phyloP scores from a whole-genome alignment of 2,888 invertebrate species.

The Apamea anceps region DNA sequence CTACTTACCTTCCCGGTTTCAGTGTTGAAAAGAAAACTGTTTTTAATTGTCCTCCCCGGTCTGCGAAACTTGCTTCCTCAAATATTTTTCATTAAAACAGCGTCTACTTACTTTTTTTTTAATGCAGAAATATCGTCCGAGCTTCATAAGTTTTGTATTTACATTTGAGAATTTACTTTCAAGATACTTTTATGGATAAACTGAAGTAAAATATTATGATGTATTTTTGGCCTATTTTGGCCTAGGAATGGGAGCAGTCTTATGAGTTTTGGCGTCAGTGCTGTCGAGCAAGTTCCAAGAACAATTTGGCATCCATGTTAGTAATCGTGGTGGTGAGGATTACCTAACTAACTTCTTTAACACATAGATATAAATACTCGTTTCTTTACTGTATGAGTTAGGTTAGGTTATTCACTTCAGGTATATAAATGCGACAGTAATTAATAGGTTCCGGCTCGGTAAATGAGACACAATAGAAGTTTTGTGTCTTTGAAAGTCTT shows the following conservation, averaged over 20 bases:
- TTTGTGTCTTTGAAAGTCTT: neutral
- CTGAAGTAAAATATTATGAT: neutral
- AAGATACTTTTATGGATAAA: conserved; percentile 8
- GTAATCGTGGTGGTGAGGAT: neutral
- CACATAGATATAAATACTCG: neutral
- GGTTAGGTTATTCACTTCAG: neutral
- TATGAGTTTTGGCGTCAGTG: neutral
- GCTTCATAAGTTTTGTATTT: conserved; percentile 41
- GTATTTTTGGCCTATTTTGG: neutral
- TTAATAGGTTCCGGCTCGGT: neutral
- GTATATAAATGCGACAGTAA: neutral
- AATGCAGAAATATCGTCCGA: conserved; percentile 37
- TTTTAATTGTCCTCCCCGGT: conserved; percentile 59
- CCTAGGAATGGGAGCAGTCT: neutral
- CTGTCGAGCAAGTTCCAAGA: conserved; percentile 13
- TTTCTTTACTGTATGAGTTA: neutral
- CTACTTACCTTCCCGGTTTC: conserved; percentile 14
- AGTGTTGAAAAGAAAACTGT: conserved; percentile 59
- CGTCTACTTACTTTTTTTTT: conserved; percentile 29
- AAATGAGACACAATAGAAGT: neutral
- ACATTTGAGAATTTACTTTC: conserved; percentile 16
- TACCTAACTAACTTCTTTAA: neutral
- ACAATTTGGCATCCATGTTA: conserved; percentile 7
- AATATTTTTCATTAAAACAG: conserved; percentile 55
- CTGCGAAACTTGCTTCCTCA: conserved; percentile 48